Conservation (phyloP, 2,888 invertebrate genomes). For the Trichogramma evanescens region DNA sequence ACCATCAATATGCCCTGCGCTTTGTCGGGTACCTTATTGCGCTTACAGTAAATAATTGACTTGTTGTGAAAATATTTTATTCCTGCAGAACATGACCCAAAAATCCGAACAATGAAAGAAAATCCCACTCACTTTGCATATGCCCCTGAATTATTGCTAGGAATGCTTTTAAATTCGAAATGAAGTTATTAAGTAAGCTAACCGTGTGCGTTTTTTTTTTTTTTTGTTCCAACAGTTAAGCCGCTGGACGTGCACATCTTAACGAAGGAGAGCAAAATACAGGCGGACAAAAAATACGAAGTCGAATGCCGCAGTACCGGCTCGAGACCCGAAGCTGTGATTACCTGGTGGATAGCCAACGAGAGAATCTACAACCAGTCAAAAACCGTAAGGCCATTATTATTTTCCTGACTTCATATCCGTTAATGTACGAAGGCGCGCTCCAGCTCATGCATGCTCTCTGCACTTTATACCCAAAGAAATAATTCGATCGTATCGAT, state of each 20-base stretch:
- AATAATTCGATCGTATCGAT: too few species aligned
- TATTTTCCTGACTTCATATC: too few species aligned
- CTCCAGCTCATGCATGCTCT: too few species aligned
- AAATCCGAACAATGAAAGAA: background rate
- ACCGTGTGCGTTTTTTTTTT: background rate
- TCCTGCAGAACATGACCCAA: too few species aligned
- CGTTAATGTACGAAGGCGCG: too few species aligned
- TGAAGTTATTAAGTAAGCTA: background rate
- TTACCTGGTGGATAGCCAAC: conserved; percentile 87
- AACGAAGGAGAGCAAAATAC: conserved; percentile 75
- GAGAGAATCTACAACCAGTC: conserved; percentile 71
- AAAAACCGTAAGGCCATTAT: conserved; percentile 63
- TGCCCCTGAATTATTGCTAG: background rate
- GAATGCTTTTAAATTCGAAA: background rate
- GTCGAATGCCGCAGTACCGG: conserved; percentile 82
- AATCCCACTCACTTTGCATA: background rate
- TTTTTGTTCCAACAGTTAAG: conserved; percentile 60
- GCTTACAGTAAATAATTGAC: too few species aligned
- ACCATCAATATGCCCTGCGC: too few species aligned
- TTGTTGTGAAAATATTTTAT: too few species aligned
- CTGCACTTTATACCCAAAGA: too few species aligned
- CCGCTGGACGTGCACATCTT: conserved; percentile 76
- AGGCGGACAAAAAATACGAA: conserved; percentile 78
- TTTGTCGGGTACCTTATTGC: too few species aligned
- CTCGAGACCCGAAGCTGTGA: conserved; percentile 75